A percentile compares a stretch with the other conserved stretches of the same genome.
Evolutionary conservation across 1,140 invertebrate species (phyloP).

Genomic region (Sinonovacula constricta): DNA sequence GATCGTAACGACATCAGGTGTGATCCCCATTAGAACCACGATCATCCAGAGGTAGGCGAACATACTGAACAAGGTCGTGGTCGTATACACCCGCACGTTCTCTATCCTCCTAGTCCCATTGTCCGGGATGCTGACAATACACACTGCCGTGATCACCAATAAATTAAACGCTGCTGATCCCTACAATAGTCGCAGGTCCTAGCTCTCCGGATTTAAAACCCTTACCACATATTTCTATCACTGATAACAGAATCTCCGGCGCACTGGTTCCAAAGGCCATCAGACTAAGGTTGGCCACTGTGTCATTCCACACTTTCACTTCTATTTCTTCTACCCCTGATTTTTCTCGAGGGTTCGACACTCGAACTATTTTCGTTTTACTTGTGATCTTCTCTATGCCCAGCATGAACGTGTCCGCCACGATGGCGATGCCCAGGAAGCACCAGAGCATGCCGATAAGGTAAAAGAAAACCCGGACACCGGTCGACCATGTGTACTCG

Average conservation of each 20-base stretch:
- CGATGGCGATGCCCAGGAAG: constrained; percentile 82
- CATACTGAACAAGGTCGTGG: constrained; percentile 81
- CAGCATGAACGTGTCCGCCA: constrained; percentile 84
- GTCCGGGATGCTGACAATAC: constrained; percentile 81
- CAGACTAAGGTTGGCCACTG: constrained; percentile 84
- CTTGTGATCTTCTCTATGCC: constrained; percentile 85
- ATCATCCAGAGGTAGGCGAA: constrained; percentile 84
- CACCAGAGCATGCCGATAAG: constrained; percentile 82
- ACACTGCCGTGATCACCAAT: constrained; percentile 82
- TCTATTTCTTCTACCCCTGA: constrained; percentile 66
- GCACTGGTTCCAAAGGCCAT: constrained; percentile 85
- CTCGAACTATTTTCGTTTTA: constrained; percentile 81
- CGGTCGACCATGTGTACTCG: constrained; percentile 79
- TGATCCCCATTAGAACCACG: constrained; percentile 80
- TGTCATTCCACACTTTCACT: constrained; percentile 83
- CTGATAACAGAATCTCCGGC: constrained; percentile 84
- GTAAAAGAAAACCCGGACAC: constrained; percentile 80
- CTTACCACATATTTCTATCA: constrained; percentile 83
- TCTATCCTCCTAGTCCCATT: constrained; percentile 88
- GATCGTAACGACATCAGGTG: constrained; percentile 80
- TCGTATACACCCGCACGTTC: constrained; percentile 82
- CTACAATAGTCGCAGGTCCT: constrained; percentile 84
- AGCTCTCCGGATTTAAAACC: constrained; percentile 81
- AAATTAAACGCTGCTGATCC: constrained; percentile 85
- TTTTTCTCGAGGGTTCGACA: constrained; percentile 69